Base-by-base conservation (phyloP, 2,797 vertebrate genomes). In the Manis pentadactyla region DNA sequence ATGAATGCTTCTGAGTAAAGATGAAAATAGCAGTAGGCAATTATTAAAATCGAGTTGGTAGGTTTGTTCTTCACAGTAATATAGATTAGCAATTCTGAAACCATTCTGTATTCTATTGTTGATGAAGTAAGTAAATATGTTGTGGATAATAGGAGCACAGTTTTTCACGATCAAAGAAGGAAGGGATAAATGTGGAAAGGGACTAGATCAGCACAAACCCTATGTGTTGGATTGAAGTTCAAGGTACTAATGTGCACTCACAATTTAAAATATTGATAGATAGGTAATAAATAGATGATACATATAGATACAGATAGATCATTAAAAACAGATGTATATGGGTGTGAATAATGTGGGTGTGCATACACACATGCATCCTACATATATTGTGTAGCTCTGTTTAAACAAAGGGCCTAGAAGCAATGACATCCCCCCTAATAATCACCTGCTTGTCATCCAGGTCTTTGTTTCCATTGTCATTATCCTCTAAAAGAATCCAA, bases 91-190 rank as follows among this genome's bases (percentile, higher is more conserved):
- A 63, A 55, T 10, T 55, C 34, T 86, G 55, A 90, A 85, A 37
- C 55, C 29, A 63, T 53, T 71, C 29, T 85, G 17, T 23, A 46
- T 71, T 37, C 59, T 25, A 49, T 57, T 31, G 7, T 31, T 86
- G 37, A 49, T 73, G 37, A 73, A 95, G 57, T 95, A 79, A 42
- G 81, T 79, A 79, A 94, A 71, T 64, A 31, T 19, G 19, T 25
- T 94, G 64, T 64, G 64, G 34, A 31, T 49, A 61, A 57, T 29
- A n/a, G 73, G 29, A n/a, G 1, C n/a, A 15, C 0, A 1, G 63
- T 64, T 64, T 64, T 31, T 86, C 13, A 57, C 18, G 39, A 42
- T 84, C 53, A 55, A 34, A 85, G 21, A 78, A 71, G 29, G 34
- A 29, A 90, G 21, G 63, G 77, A 90, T 42, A 78, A 85, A 71